Base-by-base conservation (phyloP, 2,113 vertebrate species). In the Chauna torquata region DNA sequence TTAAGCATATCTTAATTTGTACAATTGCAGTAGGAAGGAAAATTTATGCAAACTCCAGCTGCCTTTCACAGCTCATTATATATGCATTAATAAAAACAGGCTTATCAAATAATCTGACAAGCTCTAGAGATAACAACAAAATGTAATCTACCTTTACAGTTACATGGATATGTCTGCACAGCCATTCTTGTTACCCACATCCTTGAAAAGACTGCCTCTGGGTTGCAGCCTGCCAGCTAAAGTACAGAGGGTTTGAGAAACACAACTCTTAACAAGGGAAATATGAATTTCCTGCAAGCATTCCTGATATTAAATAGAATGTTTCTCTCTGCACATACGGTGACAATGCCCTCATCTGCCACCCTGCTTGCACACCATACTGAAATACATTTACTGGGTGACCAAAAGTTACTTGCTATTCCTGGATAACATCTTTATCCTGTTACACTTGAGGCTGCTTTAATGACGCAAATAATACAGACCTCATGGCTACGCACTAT, bases 401-500 rank as follows among this genome's bases (percentile, higher is more conserved):
- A 50, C 20, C 36, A 90, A 61, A 76, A 83, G 58, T 17, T 76
- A n/a, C 59, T 62, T 50, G 27, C 38, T 87, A 1, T 57, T 86
- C 38, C 34, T 87, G 38, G 50, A 50, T 52, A 95, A 49, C 36
- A 79, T 8, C 16, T 85, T 85, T 42, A 82, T 52, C 45, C 44
- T 82, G 40, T 40, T 57, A 3, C 27, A 8, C 25, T 83, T 0
- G 0, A 69, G 30, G 34, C 17, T 69, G 49, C 24, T 72, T 74
- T 83, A 49, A 79, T 45, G 70, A 58, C 16, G 13, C 8, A 34
- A 50, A 80, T 65, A 86, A 58, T 55, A 70, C 5, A 86, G 28
- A 65, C 6, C n/a, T 92, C 12, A 2, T 49, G 50, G 64, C 49
- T 80, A 36, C 0, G 0, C 1, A 1, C 61, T 54, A 44, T 19